A percentile compares a stretch with the other conserved stretches of the same genome.
phyloP scores from a whole-genome alignment of 2,113 vertebrate species.

The Ailurus styani region DNA sequence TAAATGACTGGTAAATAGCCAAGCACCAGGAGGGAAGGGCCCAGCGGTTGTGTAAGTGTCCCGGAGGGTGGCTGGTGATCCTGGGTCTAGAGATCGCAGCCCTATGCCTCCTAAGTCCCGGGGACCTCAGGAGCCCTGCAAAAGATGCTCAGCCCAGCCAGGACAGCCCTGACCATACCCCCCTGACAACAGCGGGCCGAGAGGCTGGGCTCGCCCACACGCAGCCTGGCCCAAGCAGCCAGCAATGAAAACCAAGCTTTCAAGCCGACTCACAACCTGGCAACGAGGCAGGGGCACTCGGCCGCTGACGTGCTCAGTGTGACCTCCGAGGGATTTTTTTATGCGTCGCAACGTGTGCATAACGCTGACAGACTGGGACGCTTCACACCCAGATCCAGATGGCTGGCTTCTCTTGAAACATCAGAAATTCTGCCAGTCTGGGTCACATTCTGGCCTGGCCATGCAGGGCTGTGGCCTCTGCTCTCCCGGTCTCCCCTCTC shows the following conservation, averaged over 20 bases:
- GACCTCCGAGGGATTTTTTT: no score
- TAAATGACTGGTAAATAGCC: background rate
- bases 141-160: background rate
- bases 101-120: background rate
- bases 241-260: background rate
- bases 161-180: accelerated
- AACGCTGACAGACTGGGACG: accelerated
- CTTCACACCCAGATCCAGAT: background rate
- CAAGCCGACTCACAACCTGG: background rate
- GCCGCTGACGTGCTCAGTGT: accelerated
- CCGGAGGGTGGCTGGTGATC: accelerated
- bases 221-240: background rate
- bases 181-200: accelerated
- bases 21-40: background rate
- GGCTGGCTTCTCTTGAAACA: background rate
- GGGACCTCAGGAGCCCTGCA: background rate
- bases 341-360: background rate
- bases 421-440: background rate
- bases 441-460: background rate
- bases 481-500: background rate
- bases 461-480: background rate
- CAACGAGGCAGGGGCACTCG: no score
- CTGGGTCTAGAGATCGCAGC: background rate
- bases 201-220: background rate
- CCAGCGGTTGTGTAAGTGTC: accelerated